These are phyloP conservation scores for Labeo rohita DNA, from an alignment of 2,113 vertebrate species.

Conservation along the genomic window DNA sequence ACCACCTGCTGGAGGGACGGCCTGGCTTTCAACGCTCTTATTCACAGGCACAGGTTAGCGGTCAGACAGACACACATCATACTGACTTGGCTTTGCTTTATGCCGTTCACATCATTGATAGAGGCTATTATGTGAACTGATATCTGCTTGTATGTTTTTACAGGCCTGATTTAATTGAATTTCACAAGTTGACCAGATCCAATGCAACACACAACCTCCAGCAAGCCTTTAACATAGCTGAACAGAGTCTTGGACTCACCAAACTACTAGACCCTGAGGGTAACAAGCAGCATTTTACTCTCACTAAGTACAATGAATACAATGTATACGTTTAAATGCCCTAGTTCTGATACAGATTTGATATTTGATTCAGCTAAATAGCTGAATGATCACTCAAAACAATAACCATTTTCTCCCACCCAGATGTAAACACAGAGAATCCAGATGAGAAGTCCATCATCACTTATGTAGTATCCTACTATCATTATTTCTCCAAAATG, in stretches of 20 bases:
- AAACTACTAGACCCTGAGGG: slow-evolving; percentile 94
- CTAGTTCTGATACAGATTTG: background rate
- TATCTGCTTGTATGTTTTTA: background rate
- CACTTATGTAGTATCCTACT: slow-evolving; percentile 95
- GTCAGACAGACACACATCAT: background rate
- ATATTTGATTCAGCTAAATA: background rate
- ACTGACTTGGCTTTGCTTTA: background rate
- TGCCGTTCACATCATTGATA: background rate
- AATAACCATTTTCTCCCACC: background rate
- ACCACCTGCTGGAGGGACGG: slow-evolving; percentile 96
- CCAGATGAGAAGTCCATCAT: slow-evolving; percentile 97
- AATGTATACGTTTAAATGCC: background rate
- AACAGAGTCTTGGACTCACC: slow-evolving; percentile 90
- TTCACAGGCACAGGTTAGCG: slow-evolving; percentile 89
- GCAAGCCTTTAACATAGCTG: slow-evolving; percentile 90
- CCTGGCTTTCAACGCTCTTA: slow-evolving; percentile 94
- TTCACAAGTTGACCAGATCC: slow-evolving; percentile 90
- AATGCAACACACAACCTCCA: slow-evolving; percentile 94
- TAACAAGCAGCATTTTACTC: slow-evolving; percentile 55
- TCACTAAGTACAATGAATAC: background rate
- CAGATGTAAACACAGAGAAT: slow-evolving; percentile 95
- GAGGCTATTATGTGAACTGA: background rate
- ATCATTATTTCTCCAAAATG: slow-evolving; percentile 99
- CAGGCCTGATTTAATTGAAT: slow-evolving; percentile 92
- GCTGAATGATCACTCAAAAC: background rate